phyloP scores from a whole-genome alignment of 2,888 invertebrate species.

The Atethmia centrago region DNA sequence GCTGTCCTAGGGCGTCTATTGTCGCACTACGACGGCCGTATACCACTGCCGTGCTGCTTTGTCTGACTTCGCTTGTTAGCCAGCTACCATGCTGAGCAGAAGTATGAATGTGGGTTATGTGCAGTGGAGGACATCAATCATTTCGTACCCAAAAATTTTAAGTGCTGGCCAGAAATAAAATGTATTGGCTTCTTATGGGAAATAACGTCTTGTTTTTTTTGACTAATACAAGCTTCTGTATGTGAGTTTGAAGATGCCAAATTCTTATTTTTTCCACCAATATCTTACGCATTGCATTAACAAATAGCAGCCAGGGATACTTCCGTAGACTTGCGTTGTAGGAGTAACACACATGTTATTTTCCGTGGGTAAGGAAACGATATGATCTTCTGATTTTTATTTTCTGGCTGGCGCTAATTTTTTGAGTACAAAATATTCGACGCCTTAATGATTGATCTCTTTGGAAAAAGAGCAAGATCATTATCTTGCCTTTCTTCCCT shows the following conservation, averaged over 20 bases:
- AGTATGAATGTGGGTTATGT: slow-evolving; percentile 49
- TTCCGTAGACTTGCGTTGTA: background rate
- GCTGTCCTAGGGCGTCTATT: slow-evolving; percentile 44
- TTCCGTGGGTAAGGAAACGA: background rate
- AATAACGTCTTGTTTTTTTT: background rate
- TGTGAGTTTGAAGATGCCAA: background rate
- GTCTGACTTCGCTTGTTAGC: slow-evolving; percentile 40
- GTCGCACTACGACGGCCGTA: slow-evolving; percentile 40
- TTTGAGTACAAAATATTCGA: background rate
- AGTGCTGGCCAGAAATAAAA: background rate
- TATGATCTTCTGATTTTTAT: background rate
- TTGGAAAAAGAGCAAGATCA: slow-evolving; percentile 8
- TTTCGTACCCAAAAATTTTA: slow-evolving; percentile 3
- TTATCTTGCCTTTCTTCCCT: background rate
- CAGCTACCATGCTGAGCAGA: slow-evolving; percentile 49
- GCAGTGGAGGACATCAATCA: slow-evolving; percentile 22
- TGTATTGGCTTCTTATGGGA: background rate
- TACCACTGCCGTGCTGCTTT: slow-evolving; percentile 42
- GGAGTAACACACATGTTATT: background rate
- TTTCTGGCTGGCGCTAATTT: background rate
- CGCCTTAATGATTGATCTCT: background rate
- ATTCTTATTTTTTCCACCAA: background rate
- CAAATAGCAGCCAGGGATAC: background rate
- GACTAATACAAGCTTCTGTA: background rate
- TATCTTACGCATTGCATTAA: background rate